Evolutionary conservation across 2,888 invertebrate genomes (phyloP).

Genomic region (Galeruca laticollis): DNA sequence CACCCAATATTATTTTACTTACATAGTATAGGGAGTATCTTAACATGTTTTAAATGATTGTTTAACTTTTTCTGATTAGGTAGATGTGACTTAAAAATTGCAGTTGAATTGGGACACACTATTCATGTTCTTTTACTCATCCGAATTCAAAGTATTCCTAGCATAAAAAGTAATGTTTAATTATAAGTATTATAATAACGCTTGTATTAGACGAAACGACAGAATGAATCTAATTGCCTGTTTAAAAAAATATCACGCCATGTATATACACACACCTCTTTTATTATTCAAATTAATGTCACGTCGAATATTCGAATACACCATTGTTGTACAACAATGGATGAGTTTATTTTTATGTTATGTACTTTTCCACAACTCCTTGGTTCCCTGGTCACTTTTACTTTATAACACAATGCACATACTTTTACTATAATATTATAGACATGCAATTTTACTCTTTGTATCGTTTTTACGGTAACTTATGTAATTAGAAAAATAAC

Average conservation of each 20-base stretch:
- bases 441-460: constrained; percentile 11
- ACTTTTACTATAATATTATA: constrained; percentile 11
- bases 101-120: too few relatives aligned
- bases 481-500: not conserved
- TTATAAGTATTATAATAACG: not conserved
- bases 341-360: constrained; percentile 32
- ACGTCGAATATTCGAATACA: constrained; percentile 42
- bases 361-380: constrained; percentile 14
- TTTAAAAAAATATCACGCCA: constrained; percentile 39
- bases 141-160: too few relatives aligned
- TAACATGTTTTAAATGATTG: too few relatives aligned
- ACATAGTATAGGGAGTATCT: too few relatives aligned
- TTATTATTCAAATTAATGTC: constrained; percentile 46
- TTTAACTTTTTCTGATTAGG: too few relatives aligned
- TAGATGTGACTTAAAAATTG: too few relatives aligned
- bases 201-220: constrained; percentile 17
- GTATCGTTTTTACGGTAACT: constrained; percentile 2
- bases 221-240: constrained; percentile 28
- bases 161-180: too few relatives aligned
- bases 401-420: constrained; percentile 12
- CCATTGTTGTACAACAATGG: constrained; percentile 47
- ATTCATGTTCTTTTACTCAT: too few relatives aligned
- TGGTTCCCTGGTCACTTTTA: constrained; percentile 21
- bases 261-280: constrained; percentile 45
- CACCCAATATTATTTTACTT: too few relatives aligned